Percentiles rank a stretch among this genome's conserved stretches.
These are phyloP conservation scores for Gonatopus flavifemur DNA, from an alignment of 1,140 invertebrate species.

Conservation along the genomic window DNA sequence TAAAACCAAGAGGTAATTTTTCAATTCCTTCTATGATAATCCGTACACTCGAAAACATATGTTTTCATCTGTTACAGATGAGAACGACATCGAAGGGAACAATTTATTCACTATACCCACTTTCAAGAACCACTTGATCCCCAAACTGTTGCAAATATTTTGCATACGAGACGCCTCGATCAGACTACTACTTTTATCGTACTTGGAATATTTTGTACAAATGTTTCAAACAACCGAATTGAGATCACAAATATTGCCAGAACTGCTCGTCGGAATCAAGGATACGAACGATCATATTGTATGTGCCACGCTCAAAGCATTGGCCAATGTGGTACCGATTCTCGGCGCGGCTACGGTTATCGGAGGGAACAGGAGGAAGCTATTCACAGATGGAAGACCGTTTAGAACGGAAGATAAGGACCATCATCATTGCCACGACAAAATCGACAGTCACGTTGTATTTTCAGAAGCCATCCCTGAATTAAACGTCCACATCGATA, in stretches of 20 bases:
- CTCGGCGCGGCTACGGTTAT: conserved; percentile 79
- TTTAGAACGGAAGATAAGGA: conserved; percentile 41
- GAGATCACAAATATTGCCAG: conserved; percentile 69
- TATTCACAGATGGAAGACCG: conserved; percentile 82
- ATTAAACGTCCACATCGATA: too few species aligned
- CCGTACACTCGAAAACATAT: background rate
- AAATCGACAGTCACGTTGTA: conserved; percentile 1
- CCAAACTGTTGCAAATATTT: conserved; percentile 75
- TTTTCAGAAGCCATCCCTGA: background rate
- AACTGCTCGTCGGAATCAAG: conserved; percentile 80
- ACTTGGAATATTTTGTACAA: conserved; percentile 71
- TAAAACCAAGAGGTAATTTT: conserved; percentile 65
- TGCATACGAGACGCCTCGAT: conserved; percentile 76
- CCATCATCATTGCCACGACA: background rate
- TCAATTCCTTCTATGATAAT: background rate
- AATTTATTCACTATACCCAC: conserved; percentile 66
- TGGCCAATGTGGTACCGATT: conserved; percentile 81
- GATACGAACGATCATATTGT: conserved; percentile 81
- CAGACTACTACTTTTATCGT: conserved; percentile 67
- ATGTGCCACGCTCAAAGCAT: conserved; percentile 71
- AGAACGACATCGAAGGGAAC: conserved; percentile 49
- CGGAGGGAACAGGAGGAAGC: conserved; percentile 74
- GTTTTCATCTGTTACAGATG: conserved; percentile 37
- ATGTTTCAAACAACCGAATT: conserved; percentile 72
- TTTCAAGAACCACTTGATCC: conserved; percentile 71